A percentile compares a stretch with the other conserved stretches of the same genome.
Conservation (phyloP, 2,888 invertebrate genomes). For the Arge pagana region DNA sequence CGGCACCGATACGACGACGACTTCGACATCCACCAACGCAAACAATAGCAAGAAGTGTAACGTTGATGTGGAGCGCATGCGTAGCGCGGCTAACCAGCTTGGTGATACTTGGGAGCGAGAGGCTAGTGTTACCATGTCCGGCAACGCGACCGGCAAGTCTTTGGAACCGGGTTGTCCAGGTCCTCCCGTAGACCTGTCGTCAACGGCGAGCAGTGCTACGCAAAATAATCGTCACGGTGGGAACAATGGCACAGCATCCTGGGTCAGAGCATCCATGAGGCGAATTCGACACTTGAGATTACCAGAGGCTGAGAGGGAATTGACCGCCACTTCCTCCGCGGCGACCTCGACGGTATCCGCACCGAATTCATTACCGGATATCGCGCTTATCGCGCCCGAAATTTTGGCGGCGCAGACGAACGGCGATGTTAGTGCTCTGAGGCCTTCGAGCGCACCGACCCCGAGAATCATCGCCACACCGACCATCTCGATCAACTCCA, state of each 20-base stretch:
- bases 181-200: neutral
- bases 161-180: conserved; percentile 17
- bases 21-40: neutral
- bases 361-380: conserved; percentile 50
- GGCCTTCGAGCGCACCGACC: conserved; percentile 54
- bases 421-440: conserved; percentile 33
- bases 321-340: neutral
- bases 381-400: conserved; percentile 52
- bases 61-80: conserved; percentile 36
- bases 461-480: conserved; percentile 37
- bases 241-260: conserved; percentile 47
- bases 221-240: conserved; percentile 44
- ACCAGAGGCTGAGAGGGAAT: conserved; percentile 45
- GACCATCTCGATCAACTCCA: conserved; percentile 19
- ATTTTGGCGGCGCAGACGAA: conserved; percentile 52
- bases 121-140: conserved; percentile 55
- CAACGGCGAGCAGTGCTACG: neutral
- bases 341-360: conserved; percentile 32
- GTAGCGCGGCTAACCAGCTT: conserved; percentile 37
- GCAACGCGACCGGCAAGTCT: conserved; percentile 50
- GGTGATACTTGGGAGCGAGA: conserved; percentile 41
- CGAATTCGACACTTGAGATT: conserved; percentile 61
- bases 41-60: conserved; percentile 7
- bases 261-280: conserved; percentile 65
- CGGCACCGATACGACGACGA: neutral